Conservation (phyloP, 2,888 invertebrate genomes). For the Cordylochernes scorpioides region DNA sequence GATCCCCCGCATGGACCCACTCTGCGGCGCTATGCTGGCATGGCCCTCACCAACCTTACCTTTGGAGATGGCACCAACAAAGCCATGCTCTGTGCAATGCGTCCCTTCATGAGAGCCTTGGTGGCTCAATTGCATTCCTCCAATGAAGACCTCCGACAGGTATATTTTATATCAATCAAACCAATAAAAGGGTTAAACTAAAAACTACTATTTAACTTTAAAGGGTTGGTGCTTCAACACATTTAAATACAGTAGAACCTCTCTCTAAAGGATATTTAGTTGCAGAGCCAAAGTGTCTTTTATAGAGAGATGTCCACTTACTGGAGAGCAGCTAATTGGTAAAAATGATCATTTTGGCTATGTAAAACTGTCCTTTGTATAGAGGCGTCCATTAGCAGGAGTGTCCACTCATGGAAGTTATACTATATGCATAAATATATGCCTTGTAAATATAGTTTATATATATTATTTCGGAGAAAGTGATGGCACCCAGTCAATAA, state of each 20-base stretch:
- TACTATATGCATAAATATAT: too few relatives aligned
- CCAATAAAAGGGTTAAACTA: not conserved
- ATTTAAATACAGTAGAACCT: not conserved
- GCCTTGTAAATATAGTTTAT: too few relatives aligned
- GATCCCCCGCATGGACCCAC: conserved; percentile 50
- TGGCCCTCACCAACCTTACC: conserved; percentile 89
- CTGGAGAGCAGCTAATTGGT: too few relatives aligned
- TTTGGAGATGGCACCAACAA: conserved; percentile 93
- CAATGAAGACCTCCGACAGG: conserved; percentile 73
- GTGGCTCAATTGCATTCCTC: conserved; percentile 65
- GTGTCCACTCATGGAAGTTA: too few relatives aligned
- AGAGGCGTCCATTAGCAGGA: too few relatives aligned
- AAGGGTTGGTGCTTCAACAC: not conserved
- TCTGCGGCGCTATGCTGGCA: conserved; percentile 71
- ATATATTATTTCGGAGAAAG: too few relatives aligned
- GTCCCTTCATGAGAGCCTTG: conserved; percentile 62
- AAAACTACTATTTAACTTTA: not conserved
- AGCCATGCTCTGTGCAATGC: conserved; percentile 68
- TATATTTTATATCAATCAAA: conserved; percentile 17
- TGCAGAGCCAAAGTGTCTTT: too few relatives aligned
- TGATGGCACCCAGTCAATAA: too few relatives aligned
- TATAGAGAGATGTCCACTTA: too few relatives aligned
- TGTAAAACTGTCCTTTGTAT: too few relatives aligned
- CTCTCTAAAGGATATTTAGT: too few relatives aligned
- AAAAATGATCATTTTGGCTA: too few relatives aligned